Evolutionary conservation across 2,888 invertebrate genomes (phyloP), one percentile per base, ranked within the genome.

Genomic region (Prosapia bicincta): DNA sequence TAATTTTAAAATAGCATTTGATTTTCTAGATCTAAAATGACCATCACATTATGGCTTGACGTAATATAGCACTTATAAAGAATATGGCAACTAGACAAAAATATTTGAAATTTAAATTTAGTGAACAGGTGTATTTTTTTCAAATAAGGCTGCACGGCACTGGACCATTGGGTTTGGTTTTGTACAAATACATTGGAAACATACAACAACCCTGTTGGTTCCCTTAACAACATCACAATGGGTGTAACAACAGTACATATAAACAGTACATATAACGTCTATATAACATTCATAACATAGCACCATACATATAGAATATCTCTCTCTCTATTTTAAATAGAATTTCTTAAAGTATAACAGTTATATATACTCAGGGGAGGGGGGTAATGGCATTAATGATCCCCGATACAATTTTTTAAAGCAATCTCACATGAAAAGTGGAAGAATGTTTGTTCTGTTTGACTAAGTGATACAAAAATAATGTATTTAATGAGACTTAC

Each of bases 81-180:
- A 54, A 54, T 20, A 54, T 54, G 54, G 54, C 54, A 54, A 54
- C 54, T 54, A 54, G 54, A 54, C n/a, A 54, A 54, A n/a, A 20
- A 54, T 54, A 54, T 54, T 3, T 20, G 54, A 54, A n/a, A n/a
- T n/a, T 10, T 54, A 20, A 54, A 54, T 54, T 54, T 54, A 54
- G 54, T 20, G 54, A 54, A 54, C 54, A 54, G 20, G 54, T 54
- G 3, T 54, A 20, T 54, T 54, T 20, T 54, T 54, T 54, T 20
- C 54, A 20, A 54, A 54, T 54, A 54, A 74, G 74, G 74, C 74
- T 74, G 69, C 69, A 65, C 66, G 74, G 74, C 69, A 68, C 74
- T 74, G 74, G 74, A 69, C 74, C 69, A 54, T 20, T 54, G 13
- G 9, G 7, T 20, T 54, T 54, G 54, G 9, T 6, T 69, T 69